Conservation (phyloP, 2,797 vertebrate genomes). For the Anniella stebbinsi region DNA sequence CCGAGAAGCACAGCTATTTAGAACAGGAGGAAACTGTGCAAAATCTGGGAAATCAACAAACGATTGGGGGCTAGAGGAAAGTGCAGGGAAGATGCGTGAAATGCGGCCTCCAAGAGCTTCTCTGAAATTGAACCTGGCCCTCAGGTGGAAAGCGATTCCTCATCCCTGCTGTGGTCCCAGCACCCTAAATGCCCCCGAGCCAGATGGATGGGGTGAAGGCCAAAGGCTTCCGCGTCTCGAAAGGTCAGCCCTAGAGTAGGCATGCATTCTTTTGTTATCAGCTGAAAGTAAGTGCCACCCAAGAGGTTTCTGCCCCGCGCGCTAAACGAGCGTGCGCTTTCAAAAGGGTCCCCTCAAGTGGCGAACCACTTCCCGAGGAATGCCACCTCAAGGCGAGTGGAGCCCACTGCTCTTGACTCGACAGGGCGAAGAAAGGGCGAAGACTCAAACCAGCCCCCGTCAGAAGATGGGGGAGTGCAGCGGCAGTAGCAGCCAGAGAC, state of each 20-base stretch:
- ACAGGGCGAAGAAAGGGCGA: slow-evolving; percentile 57
- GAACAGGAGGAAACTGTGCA: too few species aligned
- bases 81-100: too few species aligned
- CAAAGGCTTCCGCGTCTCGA: neutral
- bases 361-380: slow-evolving; percentile 39
- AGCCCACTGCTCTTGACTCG: slow-evolving; percentile 29
- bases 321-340: slow-evolving; percentile 43
- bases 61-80: too few species aligned
- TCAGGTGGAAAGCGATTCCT: neutral
- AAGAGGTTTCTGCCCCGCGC: slow-evolving; percentile 14
- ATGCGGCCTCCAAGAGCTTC: too few species aligned
- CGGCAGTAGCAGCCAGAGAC: slow-evolving; percentile 59
- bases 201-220: neutral
- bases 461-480: slow-evolving; percentile 53
- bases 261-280: neutral
- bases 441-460: slow-evolving; percentile 48
- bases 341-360: slow-evolving; percentile 50
- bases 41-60: too few species aligned
- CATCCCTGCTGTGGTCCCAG: neutral
- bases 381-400: slow-evolving; percentile 49
- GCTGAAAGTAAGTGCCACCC: neutral
- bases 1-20: too few species aligned
- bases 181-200: neutral
- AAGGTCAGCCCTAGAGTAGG: neutral
- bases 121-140: too few species aligned